A percentile compares a stretch with the other conserved stretches of the same genome.
phyloP scores from a whole-genome alignment of 2,888 invertebrate species.

The Endotricha flammealis region DNA sequence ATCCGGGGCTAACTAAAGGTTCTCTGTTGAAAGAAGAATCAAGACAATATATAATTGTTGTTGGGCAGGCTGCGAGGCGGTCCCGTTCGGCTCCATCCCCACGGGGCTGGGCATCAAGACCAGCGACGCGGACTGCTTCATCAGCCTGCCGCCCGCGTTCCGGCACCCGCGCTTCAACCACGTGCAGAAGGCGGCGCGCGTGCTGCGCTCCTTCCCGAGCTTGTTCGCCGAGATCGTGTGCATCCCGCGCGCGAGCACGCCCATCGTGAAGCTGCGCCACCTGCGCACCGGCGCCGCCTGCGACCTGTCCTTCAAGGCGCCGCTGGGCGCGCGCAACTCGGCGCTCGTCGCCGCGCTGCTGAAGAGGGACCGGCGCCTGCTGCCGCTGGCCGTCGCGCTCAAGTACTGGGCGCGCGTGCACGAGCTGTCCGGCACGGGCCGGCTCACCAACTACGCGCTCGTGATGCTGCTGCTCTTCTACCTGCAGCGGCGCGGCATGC shows the following conservation, averaged over 20 bases:
- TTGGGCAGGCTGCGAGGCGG: slow-evolving; percentile 53
- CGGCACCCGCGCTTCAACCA: slow-evolving; percentile 28
- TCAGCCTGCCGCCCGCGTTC: slow-evolving; percentile 57
- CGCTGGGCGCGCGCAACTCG: slow-evolving; percentile 84
- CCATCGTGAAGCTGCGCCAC: slow-evolving; percentile 86
- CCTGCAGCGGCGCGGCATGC: slow-evolving; percentile 79
- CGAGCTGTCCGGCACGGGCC: slow-evolving; percentile 75
- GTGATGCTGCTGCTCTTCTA: slow-evolving; percentile 83
- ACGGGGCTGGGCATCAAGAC: slow-evolving; percentile 83
- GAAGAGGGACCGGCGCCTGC: slow-evolving; percentile 56
- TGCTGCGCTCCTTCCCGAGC: slow-evolving; percentile 49
- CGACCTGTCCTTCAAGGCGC: slow-evolving; percentile 86
- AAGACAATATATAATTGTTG: no score
- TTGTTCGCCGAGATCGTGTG: slow-evolving; percentile 78
- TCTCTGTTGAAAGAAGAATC: no score
- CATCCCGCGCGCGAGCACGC: slow-evolving; percentile 85
- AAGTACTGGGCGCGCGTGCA: slow-evolving; percentile 86
- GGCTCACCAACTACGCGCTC: slow-evolving; percentile 84
- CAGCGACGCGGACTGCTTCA: slow-evolving; percentile 86
- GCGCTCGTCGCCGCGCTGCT: slow-evolving; percentile 80
- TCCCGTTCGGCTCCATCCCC: slow-evolving; percentile 85
- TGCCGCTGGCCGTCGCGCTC: slow-evolving; percentile 79
- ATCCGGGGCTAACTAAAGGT: background rate
- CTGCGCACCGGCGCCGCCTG: slow-evolving; percentile 78
- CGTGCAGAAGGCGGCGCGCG: slow-evolving; percentile 46